Percentiles rank a stretch among this genome's conserved stretches.
phyloP scores from a whole-genome alignment of 64 coral and sea anemone species.

The Orbicella faveolata region DNA sequence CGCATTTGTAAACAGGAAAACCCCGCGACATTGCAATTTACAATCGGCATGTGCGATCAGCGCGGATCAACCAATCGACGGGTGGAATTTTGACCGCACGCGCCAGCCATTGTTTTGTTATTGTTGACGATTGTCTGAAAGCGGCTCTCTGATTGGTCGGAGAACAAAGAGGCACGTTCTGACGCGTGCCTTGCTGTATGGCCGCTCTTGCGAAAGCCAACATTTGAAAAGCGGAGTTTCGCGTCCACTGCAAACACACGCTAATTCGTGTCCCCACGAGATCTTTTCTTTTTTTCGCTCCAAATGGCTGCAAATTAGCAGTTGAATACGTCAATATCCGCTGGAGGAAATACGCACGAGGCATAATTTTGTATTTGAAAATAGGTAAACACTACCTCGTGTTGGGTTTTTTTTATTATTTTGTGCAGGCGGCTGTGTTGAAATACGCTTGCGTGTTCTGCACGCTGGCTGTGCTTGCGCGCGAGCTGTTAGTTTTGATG shows the following conservation, averaged over 20 bases:
- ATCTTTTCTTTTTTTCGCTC: conserved; percentile 37
- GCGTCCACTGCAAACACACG: conserved; percentile 35
- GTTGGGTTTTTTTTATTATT: conserved; percentile 18
- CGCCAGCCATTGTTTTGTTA: conserved; percentile 81
- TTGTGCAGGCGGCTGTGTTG: neutral
- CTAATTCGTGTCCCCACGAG: conserved; percentile 51
- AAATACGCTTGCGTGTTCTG: neutral
- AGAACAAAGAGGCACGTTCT: conserved; percentile 80
- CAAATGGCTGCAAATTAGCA: conserved; percentile 67
- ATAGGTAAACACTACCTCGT: conserved; percentile 44
- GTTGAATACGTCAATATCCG: conserved; percentile 58
- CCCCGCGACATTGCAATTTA: conserved; percentile 52
- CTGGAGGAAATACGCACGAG: conserved; percentile 46
- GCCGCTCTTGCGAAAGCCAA: conserved; percentile 43
- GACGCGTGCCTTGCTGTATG: conserved; percentile 74
- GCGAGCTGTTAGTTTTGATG: neutral
- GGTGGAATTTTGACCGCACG: conserved; percentile 75
- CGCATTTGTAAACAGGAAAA: conserved; percentile 66
- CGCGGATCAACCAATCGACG: conserved; percentile 71
- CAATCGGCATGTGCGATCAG: conserved; percentile 79
- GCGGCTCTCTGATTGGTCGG: conserved; percentile 70
- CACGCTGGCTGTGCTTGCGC: neutral
- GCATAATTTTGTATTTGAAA: conserved; percentile 22
- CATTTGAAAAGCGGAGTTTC: conserved; percentile 38
- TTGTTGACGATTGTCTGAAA: conserved; percentile 73